A percentile compares a stretch with the other conserved stretches of the same genome.
Evolutionary conservation across 2,888 invertebrate genomes (phyloP).

Genomic region (Caradrina kadenii): DNA sequence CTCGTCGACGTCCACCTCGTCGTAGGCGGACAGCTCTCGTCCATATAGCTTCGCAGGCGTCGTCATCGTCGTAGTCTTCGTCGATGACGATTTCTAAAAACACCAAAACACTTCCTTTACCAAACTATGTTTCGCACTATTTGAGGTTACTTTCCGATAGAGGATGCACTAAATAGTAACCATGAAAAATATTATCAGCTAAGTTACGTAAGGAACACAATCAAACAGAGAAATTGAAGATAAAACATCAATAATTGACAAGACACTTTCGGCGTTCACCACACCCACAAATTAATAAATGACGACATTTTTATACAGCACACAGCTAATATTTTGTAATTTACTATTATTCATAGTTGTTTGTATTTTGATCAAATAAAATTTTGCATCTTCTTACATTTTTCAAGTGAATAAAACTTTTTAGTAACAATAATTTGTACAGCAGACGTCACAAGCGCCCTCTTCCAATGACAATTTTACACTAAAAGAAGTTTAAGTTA

Average conservation of each 20-base stretch:
- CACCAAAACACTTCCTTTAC: slow-evolving; percentile 73
- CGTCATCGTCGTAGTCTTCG: slow-evolving; percentile 97
- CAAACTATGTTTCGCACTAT: slow-evolving; percentile 51
- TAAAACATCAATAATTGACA: slow-evolving; percentile 73
- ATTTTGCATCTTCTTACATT: slow-evolving; percentile 68
- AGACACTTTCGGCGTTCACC: slow-evolving; percentile 79
- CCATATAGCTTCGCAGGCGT: slow-evolving; percentile 97
- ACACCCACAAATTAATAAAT: slow-evolving; percentile 82
- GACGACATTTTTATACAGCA: slow-evolving; percentile 55
- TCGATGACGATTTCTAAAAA: slow-evolving; percentile 96
- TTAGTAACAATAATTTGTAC: slow-evolving; percentile 49
- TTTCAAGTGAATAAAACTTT: slow-evolving; percentile 58
- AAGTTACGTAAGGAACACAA: slow-evolving; percentile 66
- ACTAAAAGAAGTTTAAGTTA: slow-evolving; percentile 74
- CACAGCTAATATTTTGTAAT: slow-evolving; percentile 6
- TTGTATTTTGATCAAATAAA: slow-evolving; percentile 8
- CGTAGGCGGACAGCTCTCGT: slow-evolving; percentile 96
- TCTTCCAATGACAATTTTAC: slow-evolving; percentile 79
- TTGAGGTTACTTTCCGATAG: slow-evolving; percentile 58
- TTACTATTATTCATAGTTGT: slow-evolving; percentile 9
- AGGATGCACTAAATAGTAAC: slow-evolving; percentile 28
- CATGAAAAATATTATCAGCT: slow-evolving; percentile 46
- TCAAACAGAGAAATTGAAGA: slow-evolving; percentile 74
- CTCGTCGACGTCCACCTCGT: slow-evolving; percentile 99
- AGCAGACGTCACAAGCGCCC: slow-evolving; percentile 73